Percentiles rank a stretch among this genome's conserved stretches.
Conservation (phyloP, 1,140 invertebrate species). For the Rhagoletis pomonella region DNA sequence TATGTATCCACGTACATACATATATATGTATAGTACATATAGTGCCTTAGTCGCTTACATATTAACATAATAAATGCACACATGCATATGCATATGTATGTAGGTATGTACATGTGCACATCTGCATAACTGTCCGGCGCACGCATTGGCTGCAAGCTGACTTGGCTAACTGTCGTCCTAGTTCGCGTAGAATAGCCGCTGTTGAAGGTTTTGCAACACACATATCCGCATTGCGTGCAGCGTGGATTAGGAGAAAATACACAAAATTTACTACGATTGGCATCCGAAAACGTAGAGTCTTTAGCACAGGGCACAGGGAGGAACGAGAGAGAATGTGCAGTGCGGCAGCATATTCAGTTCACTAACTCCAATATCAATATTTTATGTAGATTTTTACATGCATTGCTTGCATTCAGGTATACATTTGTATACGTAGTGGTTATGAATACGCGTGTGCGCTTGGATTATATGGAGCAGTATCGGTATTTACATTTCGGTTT, state of each 20-base stretch:
- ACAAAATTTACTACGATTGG: neutral
- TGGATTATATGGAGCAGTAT: neutral
- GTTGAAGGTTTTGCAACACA: neutral
- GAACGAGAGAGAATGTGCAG: neutral
- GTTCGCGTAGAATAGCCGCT: neutral
- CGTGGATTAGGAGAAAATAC: neutral
- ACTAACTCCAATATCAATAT: slow-evolving; percentile 18
- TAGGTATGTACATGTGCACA: neutral
- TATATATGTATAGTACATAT: no score
- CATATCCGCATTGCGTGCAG: neutral
- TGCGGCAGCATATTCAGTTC: slow-evolving; percentile 22
- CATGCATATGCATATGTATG: neutral
- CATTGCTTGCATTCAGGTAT: neutral
- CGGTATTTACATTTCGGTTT: slow-evolving; percentile 26
- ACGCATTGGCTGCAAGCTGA: neutral
- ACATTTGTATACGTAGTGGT: no score
- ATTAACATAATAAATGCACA: no score
- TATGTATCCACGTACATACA: no score
- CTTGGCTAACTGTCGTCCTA: neutral
- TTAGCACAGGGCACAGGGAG: no score
- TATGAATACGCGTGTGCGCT: neutral
- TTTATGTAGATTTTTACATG: neutral
- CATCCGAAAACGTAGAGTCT: neutral
- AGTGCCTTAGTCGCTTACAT: no score
- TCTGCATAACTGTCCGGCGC: neutral